Evolutionary conservation across 30 jellyfish, hydroid and myxozoan species (phyloP), one percentile per base, ranked within the genome.

Genomic region (Chrysaora quinquecirrha): DNA sequence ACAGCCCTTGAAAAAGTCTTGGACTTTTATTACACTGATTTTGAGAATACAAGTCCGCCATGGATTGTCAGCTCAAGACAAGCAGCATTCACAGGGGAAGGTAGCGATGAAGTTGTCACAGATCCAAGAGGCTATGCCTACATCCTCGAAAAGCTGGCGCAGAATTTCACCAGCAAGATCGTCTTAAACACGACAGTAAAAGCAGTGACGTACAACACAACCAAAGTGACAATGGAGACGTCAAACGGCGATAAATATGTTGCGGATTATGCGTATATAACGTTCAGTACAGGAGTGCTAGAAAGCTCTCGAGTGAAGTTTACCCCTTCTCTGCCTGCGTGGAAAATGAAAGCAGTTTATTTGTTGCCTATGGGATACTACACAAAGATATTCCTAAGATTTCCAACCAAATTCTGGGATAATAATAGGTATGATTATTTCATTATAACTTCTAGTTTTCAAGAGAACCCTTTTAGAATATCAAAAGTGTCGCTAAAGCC

Each of bases 231-330:
- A 1, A 89, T 85, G 19, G 43, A 47, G 16, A 64, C 89, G 29
- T 7, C 32, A 1, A 73, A 54, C 35, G 90, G 96, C 27, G 69
- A 48, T 19, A 75, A 23, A 25, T 85, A 64, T 67, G 64, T 35
- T 19, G 96, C 96, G 1, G 84, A 85, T 58, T 52, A 85, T 32
- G 84, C 82, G 3, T 49, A 47, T 43, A 80, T 85, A 18, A 85
- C 96, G 20, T 67, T 85, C 43, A 85, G 96, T 43, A 62, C 96
- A 25, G 96, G 96, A 1, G 89, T 85, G 14, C 75, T 85, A 58
- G 66, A 24, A 32, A 75, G 75, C 54, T n/a, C 69, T 20, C 20
- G 20, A 2, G 85, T 85, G 34, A 71, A 28, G 10, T 85, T 85
- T 67, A 50, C 19, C 73, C 96, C 96, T 16, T 73, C 80, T 0